These are phyloP conservation scores for Pygoscelis antarcticus DNA, from an alignment of 2,113 vertebrate species.

Conservation along the genomic window DNA sequence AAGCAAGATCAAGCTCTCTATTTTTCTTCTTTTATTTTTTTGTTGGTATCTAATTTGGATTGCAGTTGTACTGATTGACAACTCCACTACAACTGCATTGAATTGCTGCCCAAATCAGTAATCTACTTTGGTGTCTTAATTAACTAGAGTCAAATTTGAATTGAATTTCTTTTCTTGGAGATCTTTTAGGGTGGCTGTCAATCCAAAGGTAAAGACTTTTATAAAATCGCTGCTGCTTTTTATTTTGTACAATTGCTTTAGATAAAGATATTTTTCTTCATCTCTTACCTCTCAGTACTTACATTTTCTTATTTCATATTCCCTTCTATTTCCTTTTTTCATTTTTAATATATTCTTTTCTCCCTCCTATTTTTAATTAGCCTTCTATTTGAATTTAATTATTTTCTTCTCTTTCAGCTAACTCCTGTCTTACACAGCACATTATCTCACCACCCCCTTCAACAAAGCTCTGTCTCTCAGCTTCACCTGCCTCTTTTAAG, in stretches of 20 bases:
- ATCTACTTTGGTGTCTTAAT: slow-evolving; percentile 61
- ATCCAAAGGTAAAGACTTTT: slow-evolving; percentile 56
- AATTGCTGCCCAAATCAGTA: slow-evolving; percentile 54
- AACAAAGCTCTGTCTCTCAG: slow-evolving; percentile 45
- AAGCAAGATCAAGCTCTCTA: neutral
- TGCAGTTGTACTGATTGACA: slow-evolving; percentile 48
- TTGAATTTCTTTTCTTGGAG: slow-evolving; percentile 52
- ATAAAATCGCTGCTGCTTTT: slow-evolving; percentile 42
- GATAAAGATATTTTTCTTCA: slow-evolving; percentile 56
- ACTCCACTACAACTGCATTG: slow-evolving; percentile 14
- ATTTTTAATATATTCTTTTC: slow-evolving; percentile 55
- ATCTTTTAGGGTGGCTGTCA: slow-evolving; percentile 51
- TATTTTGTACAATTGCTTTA: slow-evolving; percentile 50
- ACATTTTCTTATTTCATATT: slow-evolving; percentile 41
- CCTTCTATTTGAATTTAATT: slow-evolving; percentile 58
- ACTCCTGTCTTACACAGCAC: slow-evolving; percentile 17
- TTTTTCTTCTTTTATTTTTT: neutral
- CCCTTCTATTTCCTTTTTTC: slow-evolving; percentile 30
- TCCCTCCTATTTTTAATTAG: slow-evolving; percentile 54
- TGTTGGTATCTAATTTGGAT: neutral
- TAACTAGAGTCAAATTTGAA: slow-evolving; percentile 55
- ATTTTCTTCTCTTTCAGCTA: slow-evolving; percentile 56
- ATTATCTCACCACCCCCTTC: slow-evolving; percentile 43
- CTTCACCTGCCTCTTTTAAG: slow-evolving; percentile 43
- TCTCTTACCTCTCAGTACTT: slow-evolving; percentile 45